Conservation (phyloP, 2,888 invertebrate species). For the Drosophila monieri region DNA sequence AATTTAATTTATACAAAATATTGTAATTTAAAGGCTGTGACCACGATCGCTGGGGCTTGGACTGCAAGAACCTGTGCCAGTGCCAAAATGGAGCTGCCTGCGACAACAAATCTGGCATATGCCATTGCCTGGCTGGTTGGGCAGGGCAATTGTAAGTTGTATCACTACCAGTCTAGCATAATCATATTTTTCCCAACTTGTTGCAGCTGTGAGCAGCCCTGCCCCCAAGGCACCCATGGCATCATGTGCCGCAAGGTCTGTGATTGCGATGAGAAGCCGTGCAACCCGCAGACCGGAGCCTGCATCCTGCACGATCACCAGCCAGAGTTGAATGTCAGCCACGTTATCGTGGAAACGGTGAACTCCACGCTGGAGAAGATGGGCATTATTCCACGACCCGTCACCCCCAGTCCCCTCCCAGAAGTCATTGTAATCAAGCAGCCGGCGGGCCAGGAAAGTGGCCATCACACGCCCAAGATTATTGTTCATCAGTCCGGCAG, state of each 20-base stretch:
- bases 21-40: conserved; percentile 86
- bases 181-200: background rate
- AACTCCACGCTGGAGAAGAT: conserved; percentile 83
- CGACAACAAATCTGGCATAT: conserved; percentile 87
- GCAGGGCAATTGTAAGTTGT: conserved; percentile 87
- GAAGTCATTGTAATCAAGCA: conserved; percentile 83
- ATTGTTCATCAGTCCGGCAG: conserved; percentile 80
- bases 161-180: background rate
- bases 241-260: conserved; percentile 82
- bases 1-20: background rate
- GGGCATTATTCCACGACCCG: conserved; percentile 62
- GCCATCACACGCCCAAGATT: conserved; percentile 80
- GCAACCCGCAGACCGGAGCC: conserved; percentile 75
- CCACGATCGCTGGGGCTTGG: conserved; percentile 89
- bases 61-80: conserved; percentile 88
- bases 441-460: conserved; percentile 54
- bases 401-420: conserved; percentile 69
- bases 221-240: conserved; percentile 81
- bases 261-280: conserved; percentile 75
- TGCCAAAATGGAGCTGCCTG: conserved; percentile 88
- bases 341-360: conserved; percentile 81
- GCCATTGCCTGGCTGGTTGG: conserved; percentile 88
- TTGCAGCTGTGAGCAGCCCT: conserved; percentile 81
- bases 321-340: conserved; percentile 72
- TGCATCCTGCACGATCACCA: conserved; percentile 55